Evolutionary conservation across 1,140 invertebrate genomes (phyloP).

Genomic region (Orussus abietinus): DNA sequence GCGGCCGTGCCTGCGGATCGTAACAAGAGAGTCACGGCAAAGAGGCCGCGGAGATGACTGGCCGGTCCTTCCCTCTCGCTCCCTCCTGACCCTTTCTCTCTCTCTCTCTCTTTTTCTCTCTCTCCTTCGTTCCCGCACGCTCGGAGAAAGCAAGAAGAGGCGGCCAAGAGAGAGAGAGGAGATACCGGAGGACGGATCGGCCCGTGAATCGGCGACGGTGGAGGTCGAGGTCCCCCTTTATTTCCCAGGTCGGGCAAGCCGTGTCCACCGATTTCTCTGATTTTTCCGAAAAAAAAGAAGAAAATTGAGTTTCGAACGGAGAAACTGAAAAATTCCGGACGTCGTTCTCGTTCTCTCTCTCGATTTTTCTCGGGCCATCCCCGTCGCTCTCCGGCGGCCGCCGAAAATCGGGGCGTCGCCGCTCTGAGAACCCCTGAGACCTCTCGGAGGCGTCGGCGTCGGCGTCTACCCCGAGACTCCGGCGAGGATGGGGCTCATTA

Average conservation of each 20-base stretch:
- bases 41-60: constrained; percentile 34
- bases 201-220: constrained; percentile 36
- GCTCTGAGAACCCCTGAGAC: constrained; percentile 1
- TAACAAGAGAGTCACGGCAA: constrained; percentile 32
- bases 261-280: no score
- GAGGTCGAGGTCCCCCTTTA: constrained; percentile 19
- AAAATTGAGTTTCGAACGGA: no score
- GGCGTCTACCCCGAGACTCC: constrained; percentile 18
- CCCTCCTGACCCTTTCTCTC: not conserved
- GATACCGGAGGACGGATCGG: constrained; percentile 30
- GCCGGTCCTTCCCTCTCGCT: no score
- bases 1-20: constrained; percentile 9
- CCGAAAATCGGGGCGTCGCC: constrained; percentile 1
- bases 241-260: no score
- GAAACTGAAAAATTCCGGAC: no score
- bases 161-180: no score
- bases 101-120: constrained; percentile 4
- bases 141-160: not conserved
- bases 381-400: no score
- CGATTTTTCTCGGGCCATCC: no score
- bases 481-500: constrained; percentile 31
- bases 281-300: no score
- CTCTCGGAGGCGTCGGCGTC: no score
- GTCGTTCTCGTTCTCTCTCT: no score
- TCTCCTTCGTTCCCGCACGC: no score